phyloP scores from a whole-genome alignment of 2,113 vertebrate genomes.

The Ranitomeya imitator region DNA sequence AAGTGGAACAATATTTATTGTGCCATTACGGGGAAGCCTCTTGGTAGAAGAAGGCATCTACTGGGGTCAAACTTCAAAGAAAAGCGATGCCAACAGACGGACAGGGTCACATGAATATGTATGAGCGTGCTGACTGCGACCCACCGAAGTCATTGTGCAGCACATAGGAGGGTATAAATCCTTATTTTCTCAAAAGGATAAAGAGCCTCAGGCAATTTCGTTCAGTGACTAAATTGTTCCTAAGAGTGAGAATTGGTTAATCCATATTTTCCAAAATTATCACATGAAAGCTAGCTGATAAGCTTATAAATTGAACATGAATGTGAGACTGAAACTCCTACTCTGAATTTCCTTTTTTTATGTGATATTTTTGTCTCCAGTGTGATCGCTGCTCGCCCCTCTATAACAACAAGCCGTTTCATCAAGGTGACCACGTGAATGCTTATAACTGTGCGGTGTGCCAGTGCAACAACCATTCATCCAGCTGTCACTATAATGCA shows the following conservation, averaged over 20 bases:
- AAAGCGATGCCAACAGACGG: conserved; percentile 52
- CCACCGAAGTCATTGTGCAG: conserved; percentile 41
- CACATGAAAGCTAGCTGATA: conserved; percentile 44
- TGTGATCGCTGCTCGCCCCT: conserved; percentile 83
- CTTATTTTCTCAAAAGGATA: conserved; percentile 52
- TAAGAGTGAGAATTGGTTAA: conserved; percentile 46
- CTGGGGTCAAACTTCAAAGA: conserved; percentile 54
- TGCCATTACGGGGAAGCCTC: conserved; percentile 52
- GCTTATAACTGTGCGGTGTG: conserved; percentile 85
- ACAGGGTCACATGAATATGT: conserved; percentile 55
- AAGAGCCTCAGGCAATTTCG: conserved; percentile 45
- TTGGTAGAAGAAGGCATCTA: conserved; percentile 53
- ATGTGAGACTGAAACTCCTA: not conserved
- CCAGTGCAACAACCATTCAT: conserved; percentile 80
- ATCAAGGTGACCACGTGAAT: conserved; percentile 77
- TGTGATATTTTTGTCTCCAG: conserved; percentile 66
- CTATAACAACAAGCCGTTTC: conserved; percentile 89
- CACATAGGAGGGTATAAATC: conserved; percentile 48
- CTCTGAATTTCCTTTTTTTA: conserved; percentile 24
- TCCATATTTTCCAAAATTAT: conserved; percentile 51
- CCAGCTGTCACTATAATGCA: conserved; percentile 83
- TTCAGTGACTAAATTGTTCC: conserved; percentile 53
- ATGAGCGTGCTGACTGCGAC: conserved; percentile 53
- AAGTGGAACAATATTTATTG: conserved; percentile 59
- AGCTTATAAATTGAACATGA: not conserved